A percentile compares a stretch with the other conserved stretches of the same genome.
These are phyloP conservation scores for Rhinichthys osculus DNA, from an alignment of 2,797 vertebrate genomes.

Conservation along the genomic window DNA sequence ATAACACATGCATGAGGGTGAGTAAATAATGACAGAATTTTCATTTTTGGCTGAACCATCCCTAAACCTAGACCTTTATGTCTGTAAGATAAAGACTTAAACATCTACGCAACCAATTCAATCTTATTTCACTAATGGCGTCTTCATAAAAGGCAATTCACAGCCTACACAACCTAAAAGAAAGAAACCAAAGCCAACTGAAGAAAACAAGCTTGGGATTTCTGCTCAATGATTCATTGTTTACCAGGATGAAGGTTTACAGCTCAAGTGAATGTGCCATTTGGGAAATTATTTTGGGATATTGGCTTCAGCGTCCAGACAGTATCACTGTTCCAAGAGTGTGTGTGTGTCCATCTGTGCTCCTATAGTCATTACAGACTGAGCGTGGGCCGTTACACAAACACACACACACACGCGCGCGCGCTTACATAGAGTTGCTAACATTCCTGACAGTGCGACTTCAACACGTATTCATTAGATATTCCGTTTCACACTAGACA, in stretches of 20 bases:
- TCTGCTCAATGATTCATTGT: constrained; percentile 15
- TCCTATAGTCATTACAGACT: constrained; percentile 40
- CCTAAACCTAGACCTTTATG: background rate
- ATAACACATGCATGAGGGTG: too few species aligned
- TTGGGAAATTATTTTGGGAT: constrained; percentile 48
- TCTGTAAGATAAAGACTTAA: background rate
- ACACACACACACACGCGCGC: background rate
- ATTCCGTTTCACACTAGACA: background rate
- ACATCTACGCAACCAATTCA: background rate
- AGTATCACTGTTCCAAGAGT: constrained; percentile 26
- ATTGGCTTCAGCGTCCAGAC: constrained; percentile 14
- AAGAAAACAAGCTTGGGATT: background rate
- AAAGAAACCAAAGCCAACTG: background rate
- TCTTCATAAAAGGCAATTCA: background rate
- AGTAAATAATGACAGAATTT: background rate
- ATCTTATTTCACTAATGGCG: constrained; percentile 25
- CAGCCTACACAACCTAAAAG: background rate
- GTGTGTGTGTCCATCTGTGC: constrained; percentile 53
- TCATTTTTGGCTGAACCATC: background rate
- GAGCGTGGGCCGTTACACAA: constrained; percentile 35
- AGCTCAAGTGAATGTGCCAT: constrained; percentile 24
- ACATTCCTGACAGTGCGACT: background rate
- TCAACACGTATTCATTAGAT: constrained; percentile 47
- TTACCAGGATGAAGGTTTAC: constrained; percentile 17
- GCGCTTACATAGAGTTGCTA: background rate